These are phyloP conservation scores for Castor canadensis DNA, from an alignment of 2,113 vertebrate species.

Conservation along the genomic window DNA sequence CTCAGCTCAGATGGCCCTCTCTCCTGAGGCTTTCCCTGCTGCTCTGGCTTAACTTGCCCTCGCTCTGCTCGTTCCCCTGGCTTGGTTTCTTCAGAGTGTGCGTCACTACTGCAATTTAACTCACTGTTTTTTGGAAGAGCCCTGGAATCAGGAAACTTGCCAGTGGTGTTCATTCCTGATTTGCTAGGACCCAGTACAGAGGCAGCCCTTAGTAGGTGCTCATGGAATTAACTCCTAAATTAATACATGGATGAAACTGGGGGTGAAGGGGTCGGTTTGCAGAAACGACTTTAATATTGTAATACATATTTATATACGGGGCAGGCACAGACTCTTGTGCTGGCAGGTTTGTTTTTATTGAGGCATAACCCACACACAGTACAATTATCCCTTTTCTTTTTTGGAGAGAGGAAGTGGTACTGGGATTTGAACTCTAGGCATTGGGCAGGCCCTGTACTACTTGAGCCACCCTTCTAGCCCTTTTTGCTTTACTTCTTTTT, in stretches of 20 bases:
- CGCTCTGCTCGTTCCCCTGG: rapidly evolving
- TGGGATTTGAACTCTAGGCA: too few relatives aligned
- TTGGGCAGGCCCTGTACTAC: too few relatives aligned
- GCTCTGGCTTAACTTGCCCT: background rate
- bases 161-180: background rate
- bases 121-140: background rate
- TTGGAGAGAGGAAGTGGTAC: too few relatives aligned
- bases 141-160: background rate
- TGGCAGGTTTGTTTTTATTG: background rate
- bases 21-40: background rate
- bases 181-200: background rate
- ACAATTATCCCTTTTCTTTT: background rate
- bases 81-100: background rate
- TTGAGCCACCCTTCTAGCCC: too few relatives aligned
- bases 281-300: background rate
- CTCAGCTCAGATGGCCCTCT: background rate
- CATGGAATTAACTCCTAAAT: background rate
- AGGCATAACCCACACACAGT: background rate
- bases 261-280: background rate
- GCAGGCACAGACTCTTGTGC: background rate
- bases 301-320: background rate
- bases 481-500: too few relatives aligned
- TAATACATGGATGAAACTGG: background rate
- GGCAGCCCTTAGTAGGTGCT: background rate
- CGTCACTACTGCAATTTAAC: background rate